These are phyloP conservation scores for Characodon lateralis DNA, from an alignment of 2,797 vertebrate species.

Conservation along the genomic window DNA sequence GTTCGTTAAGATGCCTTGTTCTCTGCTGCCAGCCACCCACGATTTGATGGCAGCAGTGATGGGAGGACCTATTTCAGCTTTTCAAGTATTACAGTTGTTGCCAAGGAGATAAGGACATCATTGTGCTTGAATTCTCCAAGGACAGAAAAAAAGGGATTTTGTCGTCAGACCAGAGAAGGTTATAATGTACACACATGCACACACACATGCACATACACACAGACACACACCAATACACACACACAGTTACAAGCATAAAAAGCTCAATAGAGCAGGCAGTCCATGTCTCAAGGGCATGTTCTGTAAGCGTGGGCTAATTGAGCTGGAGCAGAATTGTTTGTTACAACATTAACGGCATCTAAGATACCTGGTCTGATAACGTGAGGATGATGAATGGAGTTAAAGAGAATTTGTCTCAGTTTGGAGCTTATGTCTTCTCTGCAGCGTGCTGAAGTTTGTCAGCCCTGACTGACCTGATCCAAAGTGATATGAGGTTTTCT, in stretches of 20 bases:
- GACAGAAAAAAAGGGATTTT: conserved; percentile 65
- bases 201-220: conserved; percentile 1
- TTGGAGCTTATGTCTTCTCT: conserved; percentile 23
- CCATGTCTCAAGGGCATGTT: conserved; percentile 77
- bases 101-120: conserved; percentile 80
- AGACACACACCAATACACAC: conserved; percentile 21
- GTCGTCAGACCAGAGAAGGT: conserved; percentile 71
- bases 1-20: conserved; percentile 69
- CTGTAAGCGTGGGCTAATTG: conserved; percentile 73
- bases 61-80: conserved; percentile 73
- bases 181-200: conserved; percentile 53
- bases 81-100: conserved; percentile 80
- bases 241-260: conserved; percentile 22
- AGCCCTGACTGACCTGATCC: conserved; percentile 2
- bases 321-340: conserved; percentile 68
- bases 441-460: conserved; percentile 22
- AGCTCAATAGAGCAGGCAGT: conserved; percentile 72
- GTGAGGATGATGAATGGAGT: conserved; percentile 38
- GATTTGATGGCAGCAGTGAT: conserved; percentile 76
- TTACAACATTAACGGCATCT: conserved; percentile 54
- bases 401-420: conserved; percentile 44
- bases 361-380: conserved; percentile 54
- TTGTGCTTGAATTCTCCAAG: conserved; percentile 79
- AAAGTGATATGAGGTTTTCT: conserved; percentile 28
- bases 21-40: conserved; percentile 67